Evolutionary conservation across 2,113 vertebrate species (phyloP).

Genomic region (Peromyscus leucopus): DNA sequence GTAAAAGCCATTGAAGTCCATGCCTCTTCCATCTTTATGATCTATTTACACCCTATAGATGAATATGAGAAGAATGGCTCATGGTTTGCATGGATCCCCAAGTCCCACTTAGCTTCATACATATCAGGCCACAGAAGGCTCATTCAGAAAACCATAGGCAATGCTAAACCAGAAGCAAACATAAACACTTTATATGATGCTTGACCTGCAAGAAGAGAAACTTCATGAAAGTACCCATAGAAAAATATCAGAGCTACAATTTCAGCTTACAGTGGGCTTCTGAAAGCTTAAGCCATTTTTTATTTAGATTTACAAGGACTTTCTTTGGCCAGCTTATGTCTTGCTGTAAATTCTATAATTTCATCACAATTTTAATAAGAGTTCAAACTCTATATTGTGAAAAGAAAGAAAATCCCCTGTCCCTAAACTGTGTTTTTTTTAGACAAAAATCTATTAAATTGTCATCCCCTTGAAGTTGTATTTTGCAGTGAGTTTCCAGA

Average conservation of each 20-base stretch:
- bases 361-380: neutral
- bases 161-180: conserved; percentile 52
- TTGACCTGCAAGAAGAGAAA: conserved; percentile 33
- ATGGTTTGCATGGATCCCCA: neutral
- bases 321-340: conserved; percentile 45
- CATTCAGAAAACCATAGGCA: conserved; percentile 26
- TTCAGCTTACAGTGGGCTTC: conserved; percentile 31
- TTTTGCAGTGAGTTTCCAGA: conserved; percentile 37
- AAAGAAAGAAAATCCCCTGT: conserved; percentile 5
- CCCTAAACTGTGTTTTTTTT: neutral
- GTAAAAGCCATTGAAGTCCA: neutral
- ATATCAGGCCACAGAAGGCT: neutral
- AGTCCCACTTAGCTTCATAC: neutral
- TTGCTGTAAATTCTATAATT: conserved; percentile 51
- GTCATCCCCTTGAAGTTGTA: conserved; percentile 31
- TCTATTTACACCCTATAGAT: neutral
- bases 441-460: conserved; percentile 23
- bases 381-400: neutral
- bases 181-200: neutral
- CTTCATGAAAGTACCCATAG: neutral
- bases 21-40: neutral
- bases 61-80: neutral
- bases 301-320: conserved; percentile 15
- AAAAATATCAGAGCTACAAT: conserved; percentile 20
- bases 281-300: conserved; percentile 41